Evolutionary conservation across 2,888 invertebrate genomes (phyloP).

Genomic region (Lamellibrachia satsuma): DNA sequence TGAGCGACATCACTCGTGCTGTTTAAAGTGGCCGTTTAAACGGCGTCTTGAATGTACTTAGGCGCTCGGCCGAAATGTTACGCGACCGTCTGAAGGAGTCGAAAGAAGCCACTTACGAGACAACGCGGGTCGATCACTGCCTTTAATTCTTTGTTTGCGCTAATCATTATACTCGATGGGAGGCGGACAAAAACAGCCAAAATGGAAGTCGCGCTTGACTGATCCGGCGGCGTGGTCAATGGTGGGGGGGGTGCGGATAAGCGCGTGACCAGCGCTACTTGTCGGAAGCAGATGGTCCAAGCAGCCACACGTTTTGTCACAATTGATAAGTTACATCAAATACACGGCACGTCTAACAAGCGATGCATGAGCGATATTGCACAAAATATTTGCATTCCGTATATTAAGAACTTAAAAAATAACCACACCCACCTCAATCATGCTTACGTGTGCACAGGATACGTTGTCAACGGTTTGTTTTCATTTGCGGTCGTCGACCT

Average conservation of each 20-base stretch:
- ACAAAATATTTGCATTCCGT: not conserved
- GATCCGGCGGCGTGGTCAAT: not conserved
- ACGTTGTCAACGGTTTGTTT: not conserved
- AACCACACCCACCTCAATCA: not conserved
- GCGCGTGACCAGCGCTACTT: not conserved
- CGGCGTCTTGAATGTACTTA: not conserved
- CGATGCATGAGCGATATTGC: not conserved
- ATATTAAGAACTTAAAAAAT: not conserved
- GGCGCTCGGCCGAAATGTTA: not conserved
- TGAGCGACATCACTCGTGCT: slow-evolving; percentile 12
- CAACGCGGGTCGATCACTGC: slow-evolving; percentile 1
- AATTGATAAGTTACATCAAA: not conserved
- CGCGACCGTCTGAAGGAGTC: not conserved
- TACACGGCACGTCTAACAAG: not conserved
- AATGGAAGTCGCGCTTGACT: not conserved
- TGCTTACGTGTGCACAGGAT: not conserved
- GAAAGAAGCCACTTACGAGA: slow-evolving; percentile 7
- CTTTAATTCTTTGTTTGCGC: slow-evolving; percentile 13
- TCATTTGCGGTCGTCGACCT: not conserved
- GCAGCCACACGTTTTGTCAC: not conserved
- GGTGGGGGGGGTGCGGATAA: not conserved
- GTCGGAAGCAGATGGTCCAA: not conserved
- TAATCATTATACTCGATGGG: slow-evolving; percentile 12
- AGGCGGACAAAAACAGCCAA: not conserved
- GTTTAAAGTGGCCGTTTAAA: slow-evolving; percentile 17